Evolutionary conservation across 2,797 vertebrate genomes (phyloP).

Genomic region (Melanotaenia pygmaea): DNA sequence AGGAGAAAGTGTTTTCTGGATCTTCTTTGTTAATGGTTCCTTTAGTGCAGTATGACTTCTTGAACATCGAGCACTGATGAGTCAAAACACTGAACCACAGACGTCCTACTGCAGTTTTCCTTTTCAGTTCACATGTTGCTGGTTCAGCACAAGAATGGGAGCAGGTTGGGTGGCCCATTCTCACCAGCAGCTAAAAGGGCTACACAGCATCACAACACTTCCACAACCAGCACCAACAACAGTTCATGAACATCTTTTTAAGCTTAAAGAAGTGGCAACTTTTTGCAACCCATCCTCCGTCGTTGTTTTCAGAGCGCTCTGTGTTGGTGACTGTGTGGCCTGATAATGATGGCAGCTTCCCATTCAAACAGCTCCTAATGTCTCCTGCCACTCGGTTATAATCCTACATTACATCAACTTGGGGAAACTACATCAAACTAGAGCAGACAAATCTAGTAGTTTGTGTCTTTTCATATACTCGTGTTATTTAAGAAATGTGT

Average conservation of each 20-base stretch:
- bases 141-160: slow-evolving; percentile 39
- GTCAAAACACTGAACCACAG: neutral
- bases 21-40: slow-evolving; percentile 29
- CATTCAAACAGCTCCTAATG: neutral
- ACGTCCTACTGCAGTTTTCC: neutral
- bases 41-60: slow-evolving; percentile 57
- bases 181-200: slow-evolving; percentile 75
- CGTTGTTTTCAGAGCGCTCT: neutral
- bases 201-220: slow-evolving; percentile 41
- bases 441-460: slow-evolving; percentile 9
- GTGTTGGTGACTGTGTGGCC: slow-evolving; percentile 51
- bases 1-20: slow-evolving; percentile 41
- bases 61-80: slow-evolving; percentile 27
- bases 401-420: too few species aligned
- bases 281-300: neutral
- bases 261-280: neutral
- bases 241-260: neutral
- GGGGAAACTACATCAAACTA: neutral
- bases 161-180: slow-evolving; percentile 49
- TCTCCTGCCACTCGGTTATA: neutral
- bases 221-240: neutral
- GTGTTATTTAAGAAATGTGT: slow-evolving; percentile 55
- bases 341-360: slow-evolving; percentile 58
- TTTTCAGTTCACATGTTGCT: slow-evolving; percentile 3
- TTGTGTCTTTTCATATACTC: slow-evolving; percentile 6